Evolutionary conservation across 2,888 invertebrate species (phyloP).

Genomic region (Dendrolimus pini): DNA sequence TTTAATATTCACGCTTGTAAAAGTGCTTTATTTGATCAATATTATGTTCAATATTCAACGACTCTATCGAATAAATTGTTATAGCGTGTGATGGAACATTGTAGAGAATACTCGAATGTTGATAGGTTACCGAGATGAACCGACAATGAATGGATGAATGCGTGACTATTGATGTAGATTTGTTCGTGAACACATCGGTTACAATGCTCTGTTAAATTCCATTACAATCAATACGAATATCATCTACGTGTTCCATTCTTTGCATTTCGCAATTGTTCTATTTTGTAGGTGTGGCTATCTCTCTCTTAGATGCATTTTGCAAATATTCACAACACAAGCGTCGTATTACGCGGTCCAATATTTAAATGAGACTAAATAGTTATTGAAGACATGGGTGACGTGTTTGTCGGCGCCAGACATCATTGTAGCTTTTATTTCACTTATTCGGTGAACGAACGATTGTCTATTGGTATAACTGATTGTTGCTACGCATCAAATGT

Average conservation of each 20-base stretch:
- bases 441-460: constrained; percentile 31
- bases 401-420: constrained; percentile 30
- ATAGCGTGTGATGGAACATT: neutral
- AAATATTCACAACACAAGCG: neutral
- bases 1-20: no score
- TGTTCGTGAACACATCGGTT: constrained; percentile 15
- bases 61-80: neutral
- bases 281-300: neutral
- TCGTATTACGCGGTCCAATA: constrained; percentile 16
- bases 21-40: no score
- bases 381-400: constrained; percentile 18
- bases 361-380: constrained; percentile 16
- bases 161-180: constrained; percentile 21
- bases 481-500: constrained; percentile 20
- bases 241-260: neutral
- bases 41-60: neutral
- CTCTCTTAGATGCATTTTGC: neutral
- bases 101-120: constrained; percentile 4
- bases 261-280: neutral
- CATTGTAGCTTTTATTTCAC: constrained; percentile 31
- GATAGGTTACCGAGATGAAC: neutral
- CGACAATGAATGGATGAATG: constrained; percentile 17
- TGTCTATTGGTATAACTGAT: constrained; percentile 27
- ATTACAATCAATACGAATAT: constrained; percentile 4
- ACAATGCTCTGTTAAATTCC: constrained; percentile 14